Conservation (phyloP, 2,888 invertebrate species). For the Sphaerophoria taeniata region DNA sequence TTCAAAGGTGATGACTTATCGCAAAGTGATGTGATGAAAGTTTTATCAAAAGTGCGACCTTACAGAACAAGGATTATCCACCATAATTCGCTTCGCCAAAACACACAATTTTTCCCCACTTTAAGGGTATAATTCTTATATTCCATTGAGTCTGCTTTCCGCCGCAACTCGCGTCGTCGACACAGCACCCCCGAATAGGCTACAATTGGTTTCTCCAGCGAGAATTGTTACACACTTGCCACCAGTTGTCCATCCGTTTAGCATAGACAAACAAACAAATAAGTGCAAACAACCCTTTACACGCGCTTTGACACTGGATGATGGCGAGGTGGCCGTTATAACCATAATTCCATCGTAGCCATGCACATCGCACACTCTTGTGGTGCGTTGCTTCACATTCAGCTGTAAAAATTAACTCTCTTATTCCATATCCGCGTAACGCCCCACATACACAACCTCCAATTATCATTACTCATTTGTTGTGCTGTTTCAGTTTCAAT, state of each 20-base stretch:
- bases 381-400: slow-evolving; percentile 70
- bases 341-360: slow-evolving; percentile 33
- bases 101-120: slow-evolving; percentile 8
- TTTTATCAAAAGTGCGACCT: slow-evolving; percentile 57
- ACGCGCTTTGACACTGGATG: neutral
- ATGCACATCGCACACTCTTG: slow-evolving; percentile 51
- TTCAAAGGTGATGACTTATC: neutral
- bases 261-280: slow-evolving; percentile 62
- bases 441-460: slow-evolving; percentile 56
- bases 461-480: slow-evolving; percentile 74
- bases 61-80: slow-evolving; percentile 53
- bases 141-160: slow-evolving; percentile 3
- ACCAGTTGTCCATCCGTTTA: slow-evolving; percentile 70
- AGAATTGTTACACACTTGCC: slow-evolving; percentile 69
- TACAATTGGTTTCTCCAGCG: slow-evolving; percentile 68
- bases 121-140: slow-evolving; percentile 27
- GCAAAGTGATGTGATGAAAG: neutral
- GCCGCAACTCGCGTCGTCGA: neutral
- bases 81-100: slow-evolving; percentile 46
- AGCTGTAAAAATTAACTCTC: slow-evolving; percentile 61
- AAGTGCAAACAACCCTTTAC: slow-evolving; percentile 56
- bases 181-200: slow-evolving; percentile 43
- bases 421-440: slow-evolving; percentile 1
- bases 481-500: slow-evolving; percentile 44
- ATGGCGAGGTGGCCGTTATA: slow-evolving; percentile 33